Conservation (phyloP, 1,140 invertebrate species). For the Phthorimaea operculella region DNA sequence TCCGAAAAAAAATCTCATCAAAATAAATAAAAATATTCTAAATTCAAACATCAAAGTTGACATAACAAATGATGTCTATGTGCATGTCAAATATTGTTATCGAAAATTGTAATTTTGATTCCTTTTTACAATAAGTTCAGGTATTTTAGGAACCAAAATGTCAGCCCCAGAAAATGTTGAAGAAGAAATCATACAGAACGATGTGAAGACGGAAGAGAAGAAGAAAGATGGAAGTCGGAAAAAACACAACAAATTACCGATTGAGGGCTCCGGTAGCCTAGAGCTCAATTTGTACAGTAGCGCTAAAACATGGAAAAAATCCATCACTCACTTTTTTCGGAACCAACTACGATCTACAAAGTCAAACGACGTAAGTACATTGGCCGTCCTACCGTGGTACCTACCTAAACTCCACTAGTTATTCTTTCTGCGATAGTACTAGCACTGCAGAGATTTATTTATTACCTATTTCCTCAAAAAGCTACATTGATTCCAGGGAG, state of each 20-base stretch:
- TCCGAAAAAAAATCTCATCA: no score
- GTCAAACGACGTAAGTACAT: constrained; percentile 50
- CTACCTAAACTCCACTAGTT: neutral
- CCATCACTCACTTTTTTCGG: constrained; percentile 54
- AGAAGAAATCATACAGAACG: constrained; percentile 34
- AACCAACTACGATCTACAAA: constrained; percentile 51
- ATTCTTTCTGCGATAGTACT: no score
- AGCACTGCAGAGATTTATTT: no score
- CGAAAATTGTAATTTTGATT: neutral
- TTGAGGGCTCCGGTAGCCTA: constrained; percentile 35
- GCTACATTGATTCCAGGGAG: constrained; percentile 37
- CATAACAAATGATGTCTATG: no score
- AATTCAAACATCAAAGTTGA: no score
- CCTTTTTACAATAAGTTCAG: constrained; percentile 5
- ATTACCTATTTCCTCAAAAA: neutral
- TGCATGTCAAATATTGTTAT: no score
- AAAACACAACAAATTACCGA: constrained; percentile 36
- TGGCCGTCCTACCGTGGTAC: neutral
- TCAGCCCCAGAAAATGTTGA: constrained; percentile 25
- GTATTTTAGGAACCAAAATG: constrained; percentile 2
- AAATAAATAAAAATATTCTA: no score
- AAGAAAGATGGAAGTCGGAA: constrained; percentile 30
- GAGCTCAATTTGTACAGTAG: constrained; percentile 50
- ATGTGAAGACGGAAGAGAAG: constrained; percentile 22
- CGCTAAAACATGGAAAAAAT: constrained; percentile 56